Evolutionary conservation across 2,797 vertebrate species (phyloP).

Genomic region (Naso thynnoides): DNA sequence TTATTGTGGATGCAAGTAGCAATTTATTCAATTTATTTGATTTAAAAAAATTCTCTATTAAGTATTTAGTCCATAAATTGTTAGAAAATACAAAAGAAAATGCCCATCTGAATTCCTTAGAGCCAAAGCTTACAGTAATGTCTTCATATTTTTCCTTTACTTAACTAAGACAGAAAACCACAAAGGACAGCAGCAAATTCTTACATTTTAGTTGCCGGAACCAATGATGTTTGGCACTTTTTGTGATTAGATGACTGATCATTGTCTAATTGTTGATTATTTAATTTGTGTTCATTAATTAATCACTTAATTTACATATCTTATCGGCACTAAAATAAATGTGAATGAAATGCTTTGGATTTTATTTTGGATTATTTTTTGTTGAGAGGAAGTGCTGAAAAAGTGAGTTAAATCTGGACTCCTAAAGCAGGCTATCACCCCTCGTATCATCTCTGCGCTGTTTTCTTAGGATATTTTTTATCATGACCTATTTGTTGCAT

Average conservation of each 20-base stretch:
- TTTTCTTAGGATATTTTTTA: constrained; percentile 1
- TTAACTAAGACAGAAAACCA: too few relatives aligned
- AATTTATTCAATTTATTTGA: too few relatives aligned
- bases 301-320: background rate
- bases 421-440: background rate
- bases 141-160: background rate
- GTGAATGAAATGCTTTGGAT: background rate
- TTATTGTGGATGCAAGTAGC: too few relatives aligned
- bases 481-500: constrained; percentile 5
- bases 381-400: background rate
- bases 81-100: background rate
- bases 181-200: background rate
- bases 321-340: background rate
- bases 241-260: background rate
- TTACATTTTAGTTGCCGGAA: background rate
- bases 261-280: background rate
- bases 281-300: background rate
- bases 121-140: background rate
- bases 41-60: too few relatives aligned
- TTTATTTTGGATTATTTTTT: background rate
- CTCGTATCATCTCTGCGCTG: background rate
- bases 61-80: too few relatives aligned
- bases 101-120: background rate
- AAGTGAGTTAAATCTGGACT: background rate
- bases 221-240: background rate